Evolutionary conservation across 2,888 invertebrate genomes (phyloP).

Genomic region (Meghimatium bilineatum): DNA sequence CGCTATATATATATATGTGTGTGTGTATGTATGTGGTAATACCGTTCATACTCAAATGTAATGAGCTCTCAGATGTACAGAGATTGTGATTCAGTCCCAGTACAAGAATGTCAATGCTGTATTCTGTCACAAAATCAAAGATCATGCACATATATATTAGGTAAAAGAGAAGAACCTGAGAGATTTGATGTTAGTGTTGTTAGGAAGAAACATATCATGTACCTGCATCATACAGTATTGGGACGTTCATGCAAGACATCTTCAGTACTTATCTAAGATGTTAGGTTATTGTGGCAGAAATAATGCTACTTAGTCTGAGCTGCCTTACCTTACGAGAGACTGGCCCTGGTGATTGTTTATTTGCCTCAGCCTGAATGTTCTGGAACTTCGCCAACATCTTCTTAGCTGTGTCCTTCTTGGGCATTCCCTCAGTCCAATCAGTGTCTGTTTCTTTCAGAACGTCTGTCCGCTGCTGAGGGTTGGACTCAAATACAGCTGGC

Average conservation of each 20-base stretch:
- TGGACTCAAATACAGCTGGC: conserved; percentile 65
- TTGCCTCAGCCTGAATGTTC: conserved; percentile 80
- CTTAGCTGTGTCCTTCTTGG: conserved; percentile 86
- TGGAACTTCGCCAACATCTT: conserved; percentile 90
- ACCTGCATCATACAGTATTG: neutral
- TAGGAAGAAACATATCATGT: neutral
- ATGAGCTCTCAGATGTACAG: too few species aligned
- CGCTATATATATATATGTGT: too few species aligned
- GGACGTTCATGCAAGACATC: neutral
- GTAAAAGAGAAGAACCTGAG: neutral
- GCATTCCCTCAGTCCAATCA: conserved; percentile 73
- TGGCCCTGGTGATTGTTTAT: conserved; percentile 59
- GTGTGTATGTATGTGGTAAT: too few species aligned
- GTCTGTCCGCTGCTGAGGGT: conserved; percentile 64
- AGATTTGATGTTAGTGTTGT: neutral
- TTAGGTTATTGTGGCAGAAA: neutral
- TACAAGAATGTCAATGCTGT: too few species aligned
- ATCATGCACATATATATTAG: too few species aligned
- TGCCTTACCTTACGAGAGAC: conserved; percentile 49
- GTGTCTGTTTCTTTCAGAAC: conserved; percentile 78
- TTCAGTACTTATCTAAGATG: neutral
- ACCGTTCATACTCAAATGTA: too few species aligned
- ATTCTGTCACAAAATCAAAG: too few species aligned
- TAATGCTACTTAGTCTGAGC: neutral
- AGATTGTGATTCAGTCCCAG: too few species aligned